Percentiles rank a stretch among this genome's conserved stretches.
These are phyloP conservation scores for Spinus pinus DNA, from an alignment of 2,797 vertebrate genomes.

Conservation along the genomic window DNA sequence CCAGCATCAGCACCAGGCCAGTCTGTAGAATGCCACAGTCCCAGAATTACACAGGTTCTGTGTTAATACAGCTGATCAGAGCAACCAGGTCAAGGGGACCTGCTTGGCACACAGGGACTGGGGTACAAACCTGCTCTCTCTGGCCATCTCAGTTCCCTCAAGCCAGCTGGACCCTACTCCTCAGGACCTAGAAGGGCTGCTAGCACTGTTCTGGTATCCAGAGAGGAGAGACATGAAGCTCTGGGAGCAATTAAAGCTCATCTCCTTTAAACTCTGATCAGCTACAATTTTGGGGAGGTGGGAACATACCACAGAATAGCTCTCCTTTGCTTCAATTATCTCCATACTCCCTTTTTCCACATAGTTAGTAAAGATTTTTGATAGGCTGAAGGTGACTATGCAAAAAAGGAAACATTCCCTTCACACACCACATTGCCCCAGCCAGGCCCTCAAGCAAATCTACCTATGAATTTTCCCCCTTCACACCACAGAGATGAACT, in stretches of 20 bases:
- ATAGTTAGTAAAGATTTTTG: neutral
- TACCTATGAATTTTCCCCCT: neutral
- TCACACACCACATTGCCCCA: rapidly evolving
- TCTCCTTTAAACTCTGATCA: neutral
- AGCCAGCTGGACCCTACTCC: neutral
- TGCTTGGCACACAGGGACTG: neutral
- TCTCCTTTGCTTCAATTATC: neutral
- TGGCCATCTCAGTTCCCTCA: rapidly evolving
- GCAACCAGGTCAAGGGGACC: neutral
- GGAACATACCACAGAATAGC: neutral
- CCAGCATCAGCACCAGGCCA: neutral
- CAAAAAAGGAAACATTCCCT: neutral
- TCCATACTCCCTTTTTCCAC: neutral
- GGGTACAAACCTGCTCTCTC: neutral
- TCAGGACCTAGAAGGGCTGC: neutral
- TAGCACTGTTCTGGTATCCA: neutral
- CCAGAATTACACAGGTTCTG: neutral
- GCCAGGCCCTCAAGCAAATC: neutral
- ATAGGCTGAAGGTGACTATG: neutral
- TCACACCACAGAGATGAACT: neutral
- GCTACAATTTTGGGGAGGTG: neutral
- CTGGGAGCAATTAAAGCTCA: neutral
- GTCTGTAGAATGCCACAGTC: neutral
- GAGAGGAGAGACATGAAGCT: neutral
- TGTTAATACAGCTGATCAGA: neutral